A percentile compares a stretch with the other conserved stretches of the same genome.
These are phyloP conservation scores for Cyprinus carpio DNA, from an alignment of 2,113 vertebrate genomes.

Conservation along the genomic window DNA sequence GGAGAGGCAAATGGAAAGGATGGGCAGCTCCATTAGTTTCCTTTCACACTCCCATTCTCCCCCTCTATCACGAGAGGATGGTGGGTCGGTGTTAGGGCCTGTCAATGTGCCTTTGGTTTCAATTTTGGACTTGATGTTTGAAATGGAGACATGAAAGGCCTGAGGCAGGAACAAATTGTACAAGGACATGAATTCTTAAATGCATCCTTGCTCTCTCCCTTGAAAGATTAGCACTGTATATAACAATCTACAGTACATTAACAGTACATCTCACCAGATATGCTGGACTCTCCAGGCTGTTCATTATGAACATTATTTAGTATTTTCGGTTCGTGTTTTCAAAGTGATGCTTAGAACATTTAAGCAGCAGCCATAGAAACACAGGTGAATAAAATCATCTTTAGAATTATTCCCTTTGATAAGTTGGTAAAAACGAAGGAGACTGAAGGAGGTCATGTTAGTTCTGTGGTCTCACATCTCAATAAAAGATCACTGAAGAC, in stretches of 20 bases:
- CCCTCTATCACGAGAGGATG: slow-evolving; percentile 48
- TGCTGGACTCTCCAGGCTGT: neutral
- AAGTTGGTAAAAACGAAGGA: neutral
- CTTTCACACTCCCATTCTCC: slow-evolving; percentile 29
- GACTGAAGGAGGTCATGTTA: no score
- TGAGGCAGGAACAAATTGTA: slow-evolving; percentile 46
- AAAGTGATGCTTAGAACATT: neutral
- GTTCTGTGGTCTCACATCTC: neutral
- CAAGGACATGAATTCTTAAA: slow-evolving; percentile 51
- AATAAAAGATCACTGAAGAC: neutral
- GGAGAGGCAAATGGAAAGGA: slow-evolving; percentile 42
- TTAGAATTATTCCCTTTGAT: neutral
- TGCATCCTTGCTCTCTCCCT: neutral
- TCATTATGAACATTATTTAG: neutral
- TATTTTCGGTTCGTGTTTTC: neutral
- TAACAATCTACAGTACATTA: slow-evolving; percentile 31
- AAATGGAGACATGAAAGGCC: slow-evolving; percentile 52
- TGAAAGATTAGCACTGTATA: slow-evolving; percentile 22
- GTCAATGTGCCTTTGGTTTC: slow-evolving; percentile 55
- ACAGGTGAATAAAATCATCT: neutral
- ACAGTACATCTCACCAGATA: neutral
- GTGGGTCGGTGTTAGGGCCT: slow-evolving; percentile 45
- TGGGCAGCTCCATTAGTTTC: slow-evolving; percentile 43
- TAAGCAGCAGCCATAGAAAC: neutral
- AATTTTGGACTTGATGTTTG: slow-evolving; percentile 56